Percentiles rank a stretch among this genome's conserved stretches.
phyloP scores from a whole-genome alignment of 2,888 invertebrate species.

The Ligdia adustata region DNA sequence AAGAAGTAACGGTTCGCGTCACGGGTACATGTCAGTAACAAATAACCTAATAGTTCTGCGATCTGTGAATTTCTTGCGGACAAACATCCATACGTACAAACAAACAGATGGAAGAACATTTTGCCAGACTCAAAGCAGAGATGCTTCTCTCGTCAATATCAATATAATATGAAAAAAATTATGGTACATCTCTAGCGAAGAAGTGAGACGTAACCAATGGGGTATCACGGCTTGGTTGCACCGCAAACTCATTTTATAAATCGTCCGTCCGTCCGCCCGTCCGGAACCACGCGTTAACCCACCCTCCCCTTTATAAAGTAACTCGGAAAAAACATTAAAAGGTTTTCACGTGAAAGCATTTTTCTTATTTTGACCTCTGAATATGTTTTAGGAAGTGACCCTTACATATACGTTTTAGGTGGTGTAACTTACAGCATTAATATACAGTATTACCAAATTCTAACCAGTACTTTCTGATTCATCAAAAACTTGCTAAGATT shows the following conservation, averaged over 20 bases:
- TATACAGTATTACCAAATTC: too few relatives aligned
- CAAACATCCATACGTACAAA: too few relatives aligned
- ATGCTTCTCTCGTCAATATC: too few relatives aligned
- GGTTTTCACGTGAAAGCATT: conserved; percentile 32
- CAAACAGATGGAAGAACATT: too few relatives aligned
- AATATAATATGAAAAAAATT: too few relatives aligned
- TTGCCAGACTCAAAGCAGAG: too few relatives aligned
- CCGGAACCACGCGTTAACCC: conserved; percentile 79
- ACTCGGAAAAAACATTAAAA: conserved; percentile 45
- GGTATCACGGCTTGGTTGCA: conserved; percentile 81
- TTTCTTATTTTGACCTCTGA: conserved; percentile 21
- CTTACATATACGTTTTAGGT: not conserved
- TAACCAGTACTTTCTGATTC: too few relatives aligned
- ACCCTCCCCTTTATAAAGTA: conserved; percentile 58
- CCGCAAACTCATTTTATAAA: conserved; percentile 84
- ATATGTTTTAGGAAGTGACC: conserved; percentile 13
- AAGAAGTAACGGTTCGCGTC: too few relatives aligned
- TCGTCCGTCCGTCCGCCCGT: conserved; percentile 71
- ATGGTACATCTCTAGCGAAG: conserved; percentile 60
- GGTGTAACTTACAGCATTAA: not conserved
- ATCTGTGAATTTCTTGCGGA: too few relatives aligned
- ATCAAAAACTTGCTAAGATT: too few relatives aligned
- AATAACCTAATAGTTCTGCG: too few relatives aligned
- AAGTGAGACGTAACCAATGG: conserved; percentile 84
- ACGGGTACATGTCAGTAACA: too few relatives aligned